Evolutionary conservation across 2,113 vertebrate genomes (phyloP).

Genomic region (Phalacrocorax carbo): DNA sequence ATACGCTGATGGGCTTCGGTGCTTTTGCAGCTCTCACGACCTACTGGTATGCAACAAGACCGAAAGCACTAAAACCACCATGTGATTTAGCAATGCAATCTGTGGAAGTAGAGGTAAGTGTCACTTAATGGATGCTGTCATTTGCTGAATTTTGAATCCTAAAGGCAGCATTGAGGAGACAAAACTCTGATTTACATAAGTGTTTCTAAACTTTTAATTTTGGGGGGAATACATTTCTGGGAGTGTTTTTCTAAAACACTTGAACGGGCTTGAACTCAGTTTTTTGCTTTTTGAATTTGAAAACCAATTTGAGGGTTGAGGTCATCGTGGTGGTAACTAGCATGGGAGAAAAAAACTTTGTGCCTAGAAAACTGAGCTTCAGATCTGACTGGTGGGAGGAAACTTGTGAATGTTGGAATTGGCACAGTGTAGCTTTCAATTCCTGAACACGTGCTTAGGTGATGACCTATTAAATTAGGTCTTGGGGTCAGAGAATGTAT

Average conservation of each 20-base stretch:
- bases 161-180: not conserved
- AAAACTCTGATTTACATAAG: not conserved
- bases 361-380: not conserved
- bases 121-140: not conserved
- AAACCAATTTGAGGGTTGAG: not conserved
- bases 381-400: not conserved
- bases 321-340: not conserved
- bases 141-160: not conserved
- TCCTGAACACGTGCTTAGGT: not conserved
- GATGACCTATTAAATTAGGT: not conserved
- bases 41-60: conserved; percentile 93
- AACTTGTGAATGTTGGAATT: not conserved
- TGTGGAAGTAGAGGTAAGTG: conserved; percentile 85
- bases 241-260: not conserved
- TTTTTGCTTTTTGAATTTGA: not conserved
- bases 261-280: not conserved
- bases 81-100: conserved; percentile 92
- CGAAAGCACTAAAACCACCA: conserved; percentile 86
- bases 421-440: not conserved
- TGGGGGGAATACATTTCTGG: not conserved
- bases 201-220: not conserved
- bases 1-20: conserved; percentile 91
- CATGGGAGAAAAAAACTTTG: not conserved
- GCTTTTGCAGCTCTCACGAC: conserved; percentile 92
- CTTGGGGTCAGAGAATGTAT: not conserved